A percentile compares a stretch with the other conserved stretches of the same genome.
Conservation (phyloP, 2,797 vertebrate genomes). For the Aplochiton taeniatus region DNA sequence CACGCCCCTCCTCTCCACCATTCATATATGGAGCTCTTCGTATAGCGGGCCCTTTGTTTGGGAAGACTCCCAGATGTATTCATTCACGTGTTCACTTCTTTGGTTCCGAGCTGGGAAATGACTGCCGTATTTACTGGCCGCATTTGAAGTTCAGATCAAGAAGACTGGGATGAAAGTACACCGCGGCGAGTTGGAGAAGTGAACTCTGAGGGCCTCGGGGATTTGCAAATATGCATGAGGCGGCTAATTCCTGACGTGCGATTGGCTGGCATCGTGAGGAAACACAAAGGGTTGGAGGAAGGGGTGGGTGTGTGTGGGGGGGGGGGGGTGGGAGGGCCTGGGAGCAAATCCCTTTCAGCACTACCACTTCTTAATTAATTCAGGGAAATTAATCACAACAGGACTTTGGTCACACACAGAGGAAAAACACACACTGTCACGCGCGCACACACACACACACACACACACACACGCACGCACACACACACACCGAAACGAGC, state of each 20-base stretch:
- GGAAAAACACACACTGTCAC: constrained; percentile 25
- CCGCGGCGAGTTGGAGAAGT: background rate
- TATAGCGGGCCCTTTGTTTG: too few relatives aligned
- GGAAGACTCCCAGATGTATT: background rate
- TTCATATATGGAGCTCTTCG: too few relatives aligned
- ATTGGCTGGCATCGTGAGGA: constrained; percentile 51
- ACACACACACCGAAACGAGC: background rate
- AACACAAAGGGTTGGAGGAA: constrained; percentile 35
- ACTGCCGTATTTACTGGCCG: background rate
- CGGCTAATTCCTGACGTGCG: constrained; percentile 41
- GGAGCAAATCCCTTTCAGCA: constrained; percentile 42
- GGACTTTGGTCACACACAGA: constrained; percentile 66
- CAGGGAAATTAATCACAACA: constrained; percentile 80
- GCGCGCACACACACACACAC: constrained; percentile 12
- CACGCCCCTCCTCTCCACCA: too few relatives aligned
- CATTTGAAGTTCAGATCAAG: constrained; percentile 8
- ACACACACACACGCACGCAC: constrained; percentile 16
- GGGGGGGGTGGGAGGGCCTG: constrained; percentile 12
- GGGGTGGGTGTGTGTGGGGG: constrained; percentile 20
- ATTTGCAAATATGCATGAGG: constrained; percentile 47
- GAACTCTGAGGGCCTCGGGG: constrained; percentile 15
- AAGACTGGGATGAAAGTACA: background rate
- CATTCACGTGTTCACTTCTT: background rate
- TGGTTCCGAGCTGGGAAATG: background rate
- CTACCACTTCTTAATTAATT: constrained; percentile 79